Evolutionary conservation across 2,113 vertebrate species (phyloP).

Genomic region (Prunella fulvescens): DNA sequence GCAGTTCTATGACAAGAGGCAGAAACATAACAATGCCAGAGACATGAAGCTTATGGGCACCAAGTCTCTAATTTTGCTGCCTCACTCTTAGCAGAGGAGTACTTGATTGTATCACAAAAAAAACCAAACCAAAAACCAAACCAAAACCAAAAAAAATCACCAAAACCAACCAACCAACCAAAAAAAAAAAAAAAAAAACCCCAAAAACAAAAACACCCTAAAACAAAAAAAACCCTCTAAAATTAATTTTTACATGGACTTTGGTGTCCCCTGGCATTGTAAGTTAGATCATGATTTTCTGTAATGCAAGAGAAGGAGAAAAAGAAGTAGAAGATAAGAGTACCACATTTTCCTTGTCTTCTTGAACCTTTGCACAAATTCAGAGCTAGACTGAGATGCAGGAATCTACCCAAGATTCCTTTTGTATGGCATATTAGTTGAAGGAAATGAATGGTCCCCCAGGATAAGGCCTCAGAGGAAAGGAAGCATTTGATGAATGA

Average conservation of each 20-base stretch:
- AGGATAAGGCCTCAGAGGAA: constrained; percentile 33
- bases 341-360: background rate
- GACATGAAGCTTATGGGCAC: background rate
- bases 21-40: background rate
- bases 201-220: background rate
- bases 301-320: background rate
- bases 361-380: constrained; percentile 2
- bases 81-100: background rate
- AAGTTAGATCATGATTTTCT: background rate
- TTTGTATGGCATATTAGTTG: constrained; percentile 30
- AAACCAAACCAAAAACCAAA: background rate
- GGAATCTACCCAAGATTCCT: constrained; percentile 52
- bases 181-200: background rate
- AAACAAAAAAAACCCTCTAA: background rate
- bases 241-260: background rate
- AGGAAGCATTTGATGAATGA: constrained; percentile 59
- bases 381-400: background rate
- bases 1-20: background rate
- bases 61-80: background rate
- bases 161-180: background rate
- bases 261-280: background rate
- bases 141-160: background rate
- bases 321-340: background rate
- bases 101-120: background rate
- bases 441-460: constrained; percentile 49